Conservation (phyloP, 2,113 vertebrate species). For the Thamnaconus septentrionalis region DNA sequence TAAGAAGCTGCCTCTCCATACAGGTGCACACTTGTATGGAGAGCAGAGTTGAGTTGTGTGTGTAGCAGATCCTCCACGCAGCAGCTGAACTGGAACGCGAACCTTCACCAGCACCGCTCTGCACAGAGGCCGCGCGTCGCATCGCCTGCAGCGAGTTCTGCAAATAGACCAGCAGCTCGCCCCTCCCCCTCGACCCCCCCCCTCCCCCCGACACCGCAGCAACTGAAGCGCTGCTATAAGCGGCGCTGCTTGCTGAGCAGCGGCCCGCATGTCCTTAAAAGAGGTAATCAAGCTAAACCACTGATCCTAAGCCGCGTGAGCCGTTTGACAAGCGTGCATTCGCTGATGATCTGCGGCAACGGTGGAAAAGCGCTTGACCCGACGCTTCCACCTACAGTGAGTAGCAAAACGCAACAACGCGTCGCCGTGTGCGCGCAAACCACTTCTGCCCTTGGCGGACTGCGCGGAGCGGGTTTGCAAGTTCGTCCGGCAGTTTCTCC, state of each 20-base stretch:
- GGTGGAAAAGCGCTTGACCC: constrained; percentile 20
- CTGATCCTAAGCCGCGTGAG: constrained; percentile 72
- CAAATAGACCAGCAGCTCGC: constrained; percentile 16
- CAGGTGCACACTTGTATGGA: too few relatives aligned
- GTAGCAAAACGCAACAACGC: neutral
- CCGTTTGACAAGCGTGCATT: constrained; percentile 62
- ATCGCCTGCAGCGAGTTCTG: constrained; percentile 22
- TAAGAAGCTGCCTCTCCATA: too few relatives aligned
- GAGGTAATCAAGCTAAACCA: constrained; percentile 73
- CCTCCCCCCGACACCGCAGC: neutral
- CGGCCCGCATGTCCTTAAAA: constrained; percentile 65
- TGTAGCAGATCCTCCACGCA: too few relatives aligned
- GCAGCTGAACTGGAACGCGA: too few relatives aligned
- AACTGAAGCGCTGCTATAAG: constrained; percentile 20
- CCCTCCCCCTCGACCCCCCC: constrained; percentile 21
- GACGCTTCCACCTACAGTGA: constrained; percentile 1
- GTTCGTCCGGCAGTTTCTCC: too few relatives aligned
- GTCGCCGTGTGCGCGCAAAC: neutral
- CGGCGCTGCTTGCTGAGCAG: constrained; percentile 22
- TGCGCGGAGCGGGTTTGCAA: too few relatives aligned
- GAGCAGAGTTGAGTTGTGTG: too few relatives aligned
- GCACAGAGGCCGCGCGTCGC: constrained; percentile 1
- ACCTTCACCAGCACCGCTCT: neutral
- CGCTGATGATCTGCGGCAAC: constrained; percentile 45
- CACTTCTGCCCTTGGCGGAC: neutral